Base-by-base conservation (phyloP, 64 coral and sea anemone genomes). In the Montipora capricornis region DNA sequence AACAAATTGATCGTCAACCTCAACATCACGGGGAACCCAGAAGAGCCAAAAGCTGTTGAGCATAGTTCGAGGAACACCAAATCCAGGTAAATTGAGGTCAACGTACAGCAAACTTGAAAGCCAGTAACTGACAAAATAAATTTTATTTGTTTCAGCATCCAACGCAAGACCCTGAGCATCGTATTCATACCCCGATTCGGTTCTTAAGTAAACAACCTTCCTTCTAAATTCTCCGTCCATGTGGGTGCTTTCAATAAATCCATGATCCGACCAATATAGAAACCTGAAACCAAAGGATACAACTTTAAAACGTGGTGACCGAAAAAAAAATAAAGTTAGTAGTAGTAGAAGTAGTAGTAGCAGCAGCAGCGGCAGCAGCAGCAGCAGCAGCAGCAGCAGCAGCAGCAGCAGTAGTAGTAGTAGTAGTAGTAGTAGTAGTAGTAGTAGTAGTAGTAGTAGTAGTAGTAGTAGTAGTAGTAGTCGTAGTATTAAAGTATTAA, bases 131-230 rank as follows among this genome's bases (percentile, higher is more conserved):
- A 50, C 66, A 49, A 86, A 92, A 44, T 92, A 92, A 4, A 92
- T 57, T 76, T 81, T 52, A 44, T 92, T 92, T 12, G 20, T 68
- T 47, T 76, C 5, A 20, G 47, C 17, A 51, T 92, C 90, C 29
- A 92, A 2, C 0, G 90, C 80, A 15, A 92, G 80, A 19, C 81
- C 80, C 24, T 8, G 37, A 57, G 73, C 80, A 67, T 47, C 75
- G 17, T 50, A 9, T 70, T 15, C 8, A 26, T 26, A 2, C 1
- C 44, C 62, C 5, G 2, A 51, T 6, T 9, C 3, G 26, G 47
- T 12, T 46, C 16, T 19, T 22, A 70, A 82, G 3, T 10, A 16
- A 19, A 59, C 82, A 26, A 26, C 26, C 26, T 26, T 26, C 26
- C 26, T 26, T 26, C 26, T 26, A 26, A 26, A 26, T 26, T 52